These are phyloP conservation scores for Thymelicus sylvestris DNA, from an alignment of 2,888 invertebrate genomes.

Conservation along the genomic window DNA sequence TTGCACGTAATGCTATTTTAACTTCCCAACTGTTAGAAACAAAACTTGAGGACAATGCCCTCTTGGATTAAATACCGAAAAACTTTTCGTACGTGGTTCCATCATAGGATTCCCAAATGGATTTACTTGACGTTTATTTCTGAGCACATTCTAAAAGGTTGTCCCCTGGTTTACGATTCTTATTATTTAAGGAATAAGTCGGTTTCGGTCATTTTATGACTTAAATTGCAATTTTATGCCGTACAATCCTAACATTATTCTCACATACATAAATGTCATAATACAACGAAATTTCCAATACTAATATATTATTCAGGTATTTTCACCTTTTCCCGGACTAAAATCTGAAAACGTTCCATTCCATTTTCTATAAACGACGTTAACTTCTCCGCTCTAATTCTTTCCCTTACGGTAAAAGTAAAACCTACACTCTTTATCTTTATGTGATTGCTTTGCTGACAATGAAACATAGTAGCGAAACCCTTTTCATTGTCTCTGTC, in stretches of 20 bases:
- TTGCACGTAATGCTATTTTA: no score
- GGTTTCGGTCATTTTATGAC: background rate
- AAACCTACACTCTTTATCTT: background rate
- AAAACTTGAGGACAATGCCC: slow-evolving; percentile 46
- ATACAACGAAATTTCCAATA: no score
- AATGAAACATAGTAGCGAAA: background rate
- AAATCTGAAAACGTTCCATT: no score
- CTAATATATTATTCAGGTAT: no score
- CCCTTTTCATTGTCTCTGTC: background rate
- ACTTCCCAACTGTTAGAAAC: background rate
- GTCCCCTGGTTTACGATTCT: slow-evolving; percentile 66
- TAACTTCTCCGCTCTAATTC: background rate
- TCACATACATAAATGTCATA: no score
- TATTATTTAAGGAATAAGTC: slow-evolving; percentile 62
- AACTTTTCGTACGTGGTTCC: slow-evolving; percentile 78
- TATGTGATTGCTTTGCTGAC: background rate
- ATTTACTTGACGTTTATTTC: slow-evolving; percentile 52
- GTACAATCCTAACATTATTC: no score
- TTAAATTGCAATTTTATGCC: no score
- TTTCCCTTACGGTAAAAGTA: background rate
- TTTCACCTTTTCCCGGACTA: no score
- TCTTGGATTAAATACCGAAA: slow-evolving; percentile 74
- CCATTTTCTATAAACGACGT: no score
- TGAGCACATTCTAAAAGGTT: slow-evolving; percentile 60
- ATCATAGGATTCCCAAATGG: slow-evolving; percentile 59